Percentiles rank a stretch among this genome's conserved stretches.
These are phyloP conservation scores for Perizoma flavofasciatum DNA, from an alignment of 2,888 invertebrate species.

Conservation along the genomic window DNA sequence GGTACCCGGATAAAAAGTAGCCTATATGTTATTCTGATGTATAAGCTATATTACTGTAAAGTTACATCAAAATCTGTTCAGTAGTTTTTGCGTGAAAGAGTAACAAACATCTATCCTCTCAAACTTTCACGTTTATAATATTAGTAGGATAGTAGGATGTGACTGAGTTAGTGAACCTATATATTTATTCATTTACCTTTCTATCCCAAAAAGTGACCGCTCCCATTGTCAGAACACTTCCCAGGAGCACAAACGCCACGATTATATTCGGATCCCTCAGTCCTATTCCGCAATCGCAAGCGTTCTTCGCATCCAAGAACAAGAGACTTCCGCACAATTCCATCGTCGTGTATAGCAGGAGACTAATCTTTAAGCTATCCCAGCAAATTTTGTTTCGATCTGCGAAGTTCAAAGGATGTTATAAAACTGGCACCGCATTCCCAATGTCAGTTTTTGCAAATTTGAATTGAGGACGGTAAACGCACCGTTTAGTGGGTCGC, in stretches of 20 bases:
- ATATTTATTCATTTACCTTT: conserved; percentile 50
- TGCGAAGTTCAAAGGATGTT: conserved; percentile 39
- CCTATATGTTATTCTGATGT: too few species aligned
- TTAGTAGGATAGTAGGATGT: too few species aligned
- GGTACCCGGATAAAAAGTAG: too few species aligned
- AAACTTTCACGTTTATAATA: too few species aligned
- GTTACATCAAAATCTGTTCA: too few species aligned
- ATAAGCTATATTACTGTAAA: too few species aligned
- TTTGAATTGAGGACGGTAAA: too few species aligned
- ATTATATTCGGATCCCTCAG: conserved; percentile 54
- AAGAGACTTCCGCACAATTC: conserved; percentile 63
- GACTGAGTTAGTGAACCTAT: not conserved
- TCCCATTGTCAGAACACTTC: conserved; percentile 42
- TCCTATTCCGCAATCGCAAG: conserved; percentile 39
- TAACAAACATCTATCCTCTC: too few species aligned
- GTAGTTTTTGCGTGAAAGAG: too few species aligned
- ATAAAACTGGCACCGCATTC: too few species aligned
- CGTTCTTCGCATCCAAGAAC: conserved; percentile 63
- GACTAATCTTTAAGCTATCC: conserved; percentile 61
- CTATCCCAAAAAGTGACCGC: conserved; percentile 59
- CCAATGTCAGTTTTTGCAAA: too few species aligned
- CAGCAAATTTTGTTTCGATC: conserved; percentile 66
- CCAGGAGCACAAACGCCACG: conserved; percentile 48
- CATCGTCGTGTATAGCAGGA: conserved; percentile 56
- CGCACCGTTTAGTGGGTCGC: too few species aligned